Conservation (phyloP, 2,888 invertebrate species). For the Therioaphis trifolii region DNA sequence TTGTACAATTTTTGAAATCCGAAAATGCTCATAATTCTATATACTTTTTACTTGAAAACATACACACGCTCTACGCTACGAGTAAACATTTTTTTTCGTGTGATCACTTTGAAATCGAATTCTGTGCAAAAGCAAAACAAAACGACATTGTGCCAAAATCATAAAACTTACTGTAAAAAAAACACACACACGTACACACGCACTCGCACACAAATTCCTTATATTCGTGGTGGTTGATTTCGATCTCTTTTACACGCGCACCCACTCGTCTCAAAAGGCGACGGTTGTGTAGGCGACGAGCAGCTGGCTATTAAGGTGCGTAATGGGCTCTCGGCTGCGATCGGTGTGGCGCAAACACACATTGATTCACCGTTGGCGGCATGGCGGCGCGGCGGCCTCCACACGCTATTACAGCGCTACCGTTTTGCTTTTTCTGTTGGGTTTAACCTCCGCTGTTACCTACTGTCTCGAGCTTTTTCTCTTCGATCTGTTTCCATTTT, state of each 20-base stretch:
- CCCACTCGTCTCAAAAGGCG: not conserved
- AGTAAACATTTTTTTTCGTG: too few species aligned
- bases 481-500: not conserved
- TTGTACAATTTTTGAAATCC: not conserved
- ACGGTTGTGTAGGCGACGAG: slow-evolving; percentile 22
- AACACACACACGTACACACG: too few species aligned
- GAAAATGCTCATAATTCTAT: too few species aligned
- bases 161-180: too few species aligned
- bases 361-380: slow-evolving; percentile 59
- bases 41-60: too few species aligned
- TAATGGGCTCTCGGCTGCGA: slow-evolving; percentile 72
- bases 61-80: too few species aligned
- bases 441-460: not conserved
- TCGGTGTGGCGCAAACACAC: slow-evolving; percentile 66
- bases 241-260: slow-evolving; percentile 44
- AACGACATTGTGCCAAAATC: too few species aligned
- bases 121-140: too few species aligned
- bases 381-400: slow-evolving; percentile 58
- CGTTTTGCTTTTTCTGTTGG: too few species aligned
- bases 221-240: slow-evolving; percentile 36
- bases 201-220: too few species aligned
- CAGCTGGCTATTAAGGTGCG: slow-evolving; percentile 78
- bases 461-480: not conserved
- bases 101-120: too few species aligned
- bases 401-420: slow-evolving; percentile 44